phyloP scores from a whole-genome alignment of 2,797 vertebrate genomes.

The Phoxinus dragarum region DNA sequence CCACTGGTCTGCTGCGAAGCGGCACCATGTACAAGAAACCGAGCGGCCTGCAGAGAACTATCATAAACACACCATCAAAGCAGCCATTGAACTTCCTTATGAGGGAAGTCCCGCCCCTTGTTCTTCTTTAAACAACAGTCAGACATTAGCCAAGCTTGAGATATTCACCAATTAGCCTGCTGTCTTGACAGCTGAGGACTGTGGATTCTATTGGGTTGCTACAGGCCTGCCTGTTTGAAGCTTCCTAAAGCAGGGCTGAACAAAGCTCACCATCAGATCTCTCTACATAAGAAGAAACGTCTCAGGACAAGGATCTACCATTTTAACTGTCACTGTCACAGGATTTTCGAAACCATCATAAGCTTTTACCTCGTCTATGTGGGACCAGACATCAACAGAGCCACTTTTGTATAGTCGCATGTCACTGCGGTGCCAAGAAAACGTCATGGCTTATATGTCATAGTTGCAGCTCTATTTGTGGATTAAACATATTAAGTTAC shows the following conservation, averaged over 20 bases:
- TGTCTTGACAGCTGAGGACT: slow-evolving; percentile 7
- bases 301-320: slow-evolving; percentile 23
- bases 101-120: slow-evolving; percentile 15
- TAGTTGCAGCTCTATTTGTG: slow-evolving; percentile 50
- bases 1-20: slow-evolving; percentile 2
- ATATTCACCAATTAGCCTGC: slow-evolving; percentile 37
- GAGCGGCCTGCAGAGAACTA: slow-evolving; percentile 15
- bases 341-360: slow-evolving; percentile 34
- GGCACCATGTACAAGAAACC: slow-evolving; percentile 2
- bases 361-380: slow-evolving; percentile 41
- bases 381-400: slow-evolving; percentile 42
- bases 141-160: not conserved
- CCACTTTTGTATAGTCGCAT: slow-evolving; percentile 27
- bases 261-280: slow-evolving; percentile 43
- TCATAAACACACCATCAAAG: slow-evolving; percentile 52
- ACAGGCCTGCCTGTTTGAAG: not conserved
- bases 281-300: slow-evolving; percentile 46
- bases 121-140: slow-evolving; percentile 26
- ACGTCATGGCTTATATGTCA: slow-evolving; percentile 56
- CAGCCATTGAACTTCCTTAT: slow-evolving; percentile 19
- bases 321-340: slow-evolving; percentile 30
- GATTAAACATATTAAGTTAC: slow-evolving; percentile 30
- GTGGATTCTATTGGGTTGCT: slow-evolving; percentile 13
- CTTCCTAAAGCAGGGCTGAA: slow-evolving; percentile 21
- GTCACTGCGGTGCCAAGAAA: slow-evolving; percentile 32